phyloP scores from a whole-genome alignment of 2,113 vertebrate species.

The Brachyistius frenatus region DNA sequence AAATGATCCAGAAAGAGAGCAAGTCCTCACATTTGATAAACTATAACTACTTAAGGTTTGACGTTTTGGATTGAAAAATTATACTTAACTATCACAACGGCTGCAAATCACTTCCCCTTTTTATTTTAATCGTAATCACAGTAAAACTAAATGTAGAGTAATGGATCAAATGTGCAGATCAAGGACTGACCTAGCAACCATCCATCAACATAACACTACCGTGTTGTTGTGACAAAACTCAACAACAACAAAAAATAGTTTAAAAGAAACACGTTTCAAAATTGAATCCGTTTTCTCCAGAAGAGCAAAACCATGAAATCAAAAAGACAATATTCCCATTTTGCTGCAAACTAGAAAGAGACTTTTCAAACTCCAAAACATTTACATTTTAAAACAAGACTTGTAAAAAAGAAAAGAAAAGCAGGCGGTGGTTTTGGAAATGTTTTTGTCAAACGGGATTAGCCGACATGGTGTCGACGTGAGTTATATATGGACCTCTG shows the following conservation, averaged over 20 bases:
- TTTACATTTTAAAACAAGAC: slow-evolving; percentile 24
- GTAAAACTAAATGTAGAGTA: too few relatives aligned
- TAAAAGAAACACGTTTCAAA: background rate
- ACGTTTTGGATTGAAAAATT: too few relatives aligned
- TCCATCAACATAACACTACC: too few relatives aligned
- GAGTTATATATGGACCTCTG: slow-evolving; percentile 16
- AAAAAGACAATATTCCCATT: background rate
- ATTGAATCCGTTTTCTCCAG: background rate
- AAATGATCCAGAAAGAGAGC: background rate
- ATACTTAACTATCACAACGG: too few relatives aligned
- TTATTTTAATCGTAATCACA: too few relatives aligned
- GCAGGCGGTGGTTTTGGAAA: background rate
- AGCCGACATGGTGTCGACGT: background rate
- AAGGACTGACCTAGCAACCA: too few relatives aligned
- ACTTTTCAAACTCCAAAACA: slow-evolving; percentile 12
- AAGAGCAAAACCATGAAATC: background rate
- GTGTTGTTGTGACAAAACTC: too few relatives aligned
- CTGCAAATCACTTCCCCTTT: too few relatives aligned
- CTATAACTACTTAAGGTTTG: too few relatives aligned
- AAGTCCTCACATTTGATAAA: background rate
- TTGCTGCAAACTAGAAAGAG: background rate
- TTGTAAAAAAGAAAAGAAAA: background rate
- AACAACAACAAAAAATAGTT: background rate
- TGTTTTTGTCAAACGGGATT: slow-evolving; percentile 36
- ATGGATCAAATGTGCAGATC: too few relatives aligned